Evolutionary conservation across 2,888 invertebrate genomes (phyloP), one percentile per base, ranked within the genome.

Genomic region (Flabesymbios commensalis): DNA sequence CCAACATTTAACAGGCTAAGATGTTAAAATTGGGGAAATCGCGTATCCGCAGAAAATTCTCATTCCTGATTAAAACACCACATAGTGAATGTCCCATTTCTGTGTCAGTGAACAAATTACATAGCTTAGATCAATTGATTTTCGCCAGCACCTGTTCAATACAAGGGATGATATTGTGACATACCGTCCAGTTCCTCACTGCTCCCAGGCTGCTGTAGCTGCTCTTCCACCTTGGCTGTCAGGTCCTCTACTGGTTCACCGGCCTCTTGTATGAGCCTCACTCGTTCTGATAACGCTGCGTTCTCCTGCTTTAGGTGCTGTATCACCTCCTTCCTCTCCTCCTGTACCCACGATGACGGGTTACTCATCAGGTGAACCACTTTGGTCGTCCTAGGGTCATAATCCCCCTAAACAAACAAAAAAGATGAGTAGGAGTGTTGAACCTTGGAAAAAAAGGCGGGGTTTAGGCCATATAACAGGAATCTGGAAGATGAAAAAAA

Each of bases 331-430:
- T 64, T 59, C 19, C 73, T 62, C 24, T 69, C 62, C 24, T 69
- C 53, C 52, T 74, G 70, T 26, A 76, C 77, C 39, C 69, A 29
- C 3, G 74, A 70, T 17, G 66, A 69, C 24, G 80, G 80, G 62
- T 80, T 80, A 71, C 73, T 72, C 29, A 64, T 65, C 43, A 79
- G 70, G 61, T 79, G 79, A 2, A 80, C 41, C 24, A 80, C 75
- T 55, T 79, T 78, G 3, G 75, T 73, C 53, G 74, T 77, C 3
- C 74, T 70, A 22, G 78, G 79, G 64, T 80, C 78, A 71, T 75
- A 80, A 53, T 78, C 78, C 14, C 80, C 80, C 79, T 80, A 51
- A n/a, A 42, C 42, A 54, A 22, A 56, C 10, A 28, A 54, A 42
- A 17, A 41, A 19, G 3, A 14, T 19, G 3, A 10, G n/a, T 14